Conservation (phyloP, 1,140 invertebrate species). For the Drosophila serrata region DNA sequence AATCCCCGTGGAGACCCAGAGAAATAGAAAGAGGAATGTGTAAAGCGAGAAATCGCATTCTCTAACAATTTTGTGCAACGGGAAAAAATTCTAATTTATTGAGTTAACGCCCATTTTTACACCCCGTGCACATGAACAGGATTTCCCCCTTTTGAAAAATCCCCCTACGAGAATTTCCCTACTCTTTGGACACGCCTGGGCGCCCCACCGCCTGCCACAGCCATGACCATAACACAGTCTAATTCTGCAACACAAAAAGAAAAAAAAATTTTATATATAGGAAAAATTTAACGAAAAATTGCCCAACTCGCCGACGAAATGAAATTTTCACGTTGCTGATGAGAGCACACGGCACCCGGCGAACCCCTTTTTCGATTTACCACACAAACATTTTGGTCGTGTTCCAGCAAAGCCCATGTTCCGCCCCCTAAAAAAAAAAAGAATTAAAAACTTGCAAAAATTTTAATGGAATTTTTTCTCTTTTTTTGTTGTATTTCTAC, state of each 20-base stretch:
- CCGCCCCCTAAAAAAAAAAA: constrained; percentile 40
- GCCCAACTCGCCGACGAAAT: constrained; percentile 59
- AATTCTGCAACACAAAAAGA: constrained; percentile 46
- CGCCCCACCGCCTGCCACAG: constrained; percentile 26
- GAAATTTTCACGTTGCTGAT: constrained; percentile 76
- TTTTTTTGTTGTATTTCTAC: constrained; percentile 39
- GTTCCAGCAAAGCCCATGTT: constrained; percentile 12
- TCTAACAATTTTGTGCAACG: constrained; percentile 50
- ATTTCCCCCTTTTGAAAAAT: constrained; percentile 10
- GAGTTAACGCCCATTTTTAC: constrained; percentile 75
- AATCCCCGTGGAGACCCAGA: constrained; percentile 5
- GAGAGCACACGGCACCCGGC: constrained; percentile 46
- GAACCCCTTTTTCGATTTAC: constrained; percentile 62
- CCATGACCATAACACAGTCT: constrained; percentile 53
- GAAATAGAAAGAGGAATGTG: constrained; percentile 17
- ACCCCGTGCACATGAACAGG: constrained; percentile 57
- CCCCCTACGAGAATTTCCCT: background rate
- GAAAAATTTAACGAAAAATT: constrained; percentile 59
- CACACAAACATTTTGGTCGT: constrained; percentile 73
- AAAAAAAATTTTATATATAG: constrained; percentile 48
- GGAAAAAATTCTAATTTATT: constrained; percentile 77
- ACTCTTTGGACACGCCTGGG: constrained; percentile 16
- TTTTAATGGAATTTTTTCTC: constrained; percentile 82
- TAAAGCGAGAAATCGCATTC: constrained; percentile 46
- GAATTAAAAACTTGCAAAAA: constrained; percentile 80